Conservation (phyloP, 2,797 vertebrate species). For the Pseudotriccus pelzelni region DNA sequence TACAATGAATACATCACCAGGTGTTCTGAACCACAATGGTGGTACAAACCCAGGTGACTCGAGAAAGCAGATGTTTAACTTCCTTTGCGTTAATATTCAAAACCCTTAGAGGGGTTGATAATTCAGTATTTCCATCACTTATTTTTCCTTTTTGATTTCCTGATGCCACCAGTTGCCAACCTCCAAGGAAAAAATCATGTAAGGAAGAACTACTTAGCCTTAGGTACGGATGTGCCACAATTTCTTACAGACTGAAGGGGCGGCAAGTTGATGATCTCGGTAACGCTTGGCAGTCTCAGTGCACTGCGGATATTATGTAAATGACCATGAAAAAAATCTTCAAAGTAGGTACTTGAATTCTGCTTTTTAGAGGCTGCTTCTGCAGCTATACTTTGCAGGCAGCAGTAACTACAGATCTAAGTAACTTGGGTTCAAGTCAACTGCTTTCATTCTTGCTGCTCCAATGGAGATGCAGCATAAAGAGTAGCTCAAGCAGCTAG, state of each 20-base stretch:
- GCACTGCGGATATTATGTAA: not conserved
- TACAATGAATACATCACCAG: conserved; percentile 61
- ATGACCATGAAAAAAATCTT: not conserved
- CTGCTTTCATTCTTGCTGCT: not conserved
- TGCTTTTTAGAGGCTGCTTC: not conserved
- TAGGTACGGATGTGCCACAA: not conserved
- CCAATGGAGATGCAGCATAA: not conserved
- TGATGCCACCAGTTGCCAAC: not conserved
- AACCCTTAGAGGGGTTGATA: not conserved
- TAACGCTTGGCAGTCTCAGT: not conserved
- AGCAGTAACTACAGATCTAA: not conserved
- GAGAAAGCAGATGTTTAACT: conserved; percentile 15
- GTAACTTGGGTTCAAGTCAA: not conserved
- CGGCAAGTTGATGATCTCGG: not conserved
- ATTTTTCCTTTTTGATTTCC: not conserved
- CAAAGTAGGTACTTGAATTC: not conserved
- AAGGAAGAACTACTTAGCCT: not conserved
- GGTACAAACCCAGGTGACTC: conserved; percentile 14
- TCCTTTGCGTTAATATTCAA: not conserved
- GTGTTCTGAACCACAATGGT: not conserved
- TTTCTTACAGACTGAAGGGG: not conserved
- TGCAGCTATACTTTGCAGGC: not conserved
- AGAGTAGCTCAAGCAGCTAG: not conserved
- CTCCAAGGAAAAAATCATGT: not conserved
- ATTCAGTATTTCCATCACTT: not conserved